Evolutionary conservation across 2,797 vertebrate species (phyloP).

Genomic region (Echiichthys vipera): DNA sequence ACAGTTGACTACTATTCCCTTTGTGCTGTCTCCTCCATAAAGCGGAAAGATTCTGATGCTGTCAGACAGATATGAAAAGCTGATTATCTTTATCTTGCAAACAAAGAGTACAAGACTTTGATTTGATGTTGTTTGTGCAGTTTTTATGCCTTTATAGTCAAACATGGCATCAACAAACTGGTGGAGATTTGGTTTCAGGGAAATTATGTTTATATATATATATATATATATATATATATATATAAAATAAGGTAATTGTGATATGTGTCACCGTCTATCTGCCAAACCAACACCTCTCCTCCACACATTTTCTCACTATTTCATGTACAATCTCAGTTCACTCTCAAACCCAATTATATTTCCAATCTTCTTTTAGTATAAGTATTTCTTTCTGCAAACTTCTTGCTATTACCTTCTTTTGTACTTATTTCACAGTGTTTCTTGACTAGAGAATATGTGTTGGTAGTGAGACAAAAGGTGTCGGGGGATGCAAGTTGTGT

Average conservation of each 20-base stretch:
- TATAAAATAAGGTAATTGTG: conserved; percentile 26
- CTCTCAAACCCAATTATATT: conserved; percentile 42
- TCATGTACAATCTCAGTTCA: conserved; percentile 6
- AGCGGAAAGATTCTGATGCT: conserved; percentile 40
- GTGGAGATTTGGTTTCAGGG: conserved; percentile 24
- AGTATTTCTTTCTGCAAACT: conserved; percentile 8
- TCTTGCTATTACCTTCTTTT: conserved; percentile 11
- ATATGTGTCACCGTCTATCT: conserved; percentile 5
- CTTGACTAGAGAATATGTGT: background rate
- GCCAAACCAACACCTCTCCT: conserved; percentile 19
- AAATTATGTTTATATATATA: background rate
- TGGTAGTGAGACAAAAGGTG: conserved; percentile 9
- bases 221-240: background rate
- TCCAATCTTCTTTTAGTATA: conserved; percentile 6
- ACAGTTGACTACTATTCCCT: conserved; percentile 57
- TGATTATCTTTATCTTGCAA: conserved; percentile 68
- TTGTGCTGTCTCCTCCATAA: conserved; percentile 49
- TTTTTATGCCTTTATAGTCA: conserved; percentile 46
- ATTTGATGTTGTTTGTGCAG: conserved; percentile 52
- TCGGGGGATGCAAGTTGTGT: background rate
- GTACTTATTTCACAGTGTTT: conserved; percentile 10
- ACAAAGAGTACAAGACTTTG: conserved; percentile 53
- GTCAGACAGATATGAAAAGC: conserved; percentile 53
- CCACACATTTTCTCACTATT: conserved; percentile 1
- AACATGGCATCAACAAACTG: conserved; percentile 23